Percentiles rank a stretch among this genome's conserved stretches.
These are phyloP conservation scores for Rhingia rostrata DNA, from an alignment of 2,888 invertebrate species.

Conservation along the genomic window DNA sequence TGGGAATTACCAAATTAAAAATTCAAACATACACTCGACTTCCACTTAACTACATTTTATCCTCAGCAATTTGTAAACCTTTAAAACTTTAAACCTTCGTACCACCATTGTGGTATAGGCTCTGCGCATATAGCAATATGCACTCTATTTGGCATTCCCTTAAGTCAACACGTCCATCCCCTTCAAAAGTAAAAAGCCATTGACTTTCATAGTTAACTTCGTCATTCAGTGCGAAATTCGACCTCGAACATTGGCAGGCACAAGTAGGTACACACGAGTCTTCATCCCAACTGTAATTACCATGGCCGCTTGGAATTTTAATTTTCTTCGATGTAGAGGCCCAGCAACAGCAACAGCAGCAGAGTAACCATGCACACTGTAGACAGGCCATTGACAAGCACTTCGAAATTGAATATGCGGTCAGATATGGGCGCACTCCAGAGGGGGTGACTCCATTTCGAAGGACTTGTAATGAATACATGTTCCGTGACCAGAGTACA, in stretches of 20 bases:
- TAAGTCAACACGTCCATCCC: constrained; percentile 2
- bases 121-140: too few relatives aligned
- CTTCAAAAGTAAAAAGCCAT: background rate
- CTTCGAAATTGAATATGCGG: constrained; percentile 50
- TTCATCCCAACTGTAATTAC: constrained; percentile 41
- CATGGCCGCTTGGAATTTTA: constrained; percentile 54
- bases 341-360: constrained; percentile 8
- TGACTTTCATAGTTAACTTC: constrained; percentile 32
- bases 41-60: too few relatives aligned
- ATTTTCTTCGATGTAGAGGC: constrained; percentile 32
- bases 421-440: constrained; percentile 28
- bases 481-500: constrained; percentile 63
- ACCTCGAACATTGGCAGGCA: constrained; percentile 27
- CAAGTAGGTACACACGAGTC: constrained; percentile 4
- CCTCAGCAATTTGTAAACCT: too few relatives aligned
- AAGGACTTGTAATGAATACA: constrained; percentile 65
- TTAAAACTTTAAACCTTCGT: too few relatives aligned
- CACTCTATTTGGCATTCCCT: background rate
- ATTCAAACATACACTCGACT: too few relatives aligned
- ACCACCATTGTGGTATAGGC: too few relatives aligned
- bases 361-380: constrained; percentile 16
- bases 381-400: constrained; percentile 56
- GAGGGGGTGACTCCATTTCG: constrained; percentile 36
- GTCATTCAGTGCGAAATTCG: constrained; percentile 22
- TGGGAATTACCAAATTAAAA: too few relatives aligned